Evolutionary conservation across 2,888 invertebrate genomes (phyloP).

Genomic region (Colletes collaris): DNA sequence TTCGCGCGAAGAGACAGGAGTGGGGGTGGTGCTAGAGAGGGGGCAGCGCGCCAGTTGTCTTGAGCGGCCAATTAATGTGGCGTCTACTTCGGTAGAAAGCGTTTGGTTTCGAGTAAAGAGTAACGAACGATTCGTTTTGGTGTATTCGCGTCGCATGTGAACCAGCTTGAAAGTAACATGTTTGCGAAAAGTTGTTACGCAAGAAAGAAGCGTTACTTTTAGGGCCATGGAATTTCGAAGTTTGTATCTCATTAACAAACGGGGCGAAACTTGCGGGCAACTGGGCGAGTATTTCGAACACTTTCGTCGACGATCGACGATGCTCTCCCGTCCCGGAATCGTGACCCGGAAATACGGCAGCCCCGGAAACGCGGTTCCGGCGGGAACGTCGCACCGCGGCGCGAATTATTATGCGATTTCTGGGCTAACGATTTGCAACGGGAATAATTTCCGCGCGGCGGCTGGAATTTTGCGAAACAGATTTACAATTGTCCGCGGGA

Average conservation of each 20-base stretch:
- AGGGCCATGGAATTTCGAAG: background rate
- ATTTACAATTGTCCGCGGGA: constrained; percentile 39
- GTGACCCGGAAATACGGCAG: constrained; percentile 37
- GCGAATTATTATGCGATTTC: constrained; percentile 50
- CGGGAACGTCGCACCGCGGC: constrained; percentile 17
- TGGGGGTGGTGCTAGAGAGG: no score
- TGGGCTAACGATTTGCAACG: constrained; percentile 46
- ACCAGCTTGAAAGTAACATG: no score
- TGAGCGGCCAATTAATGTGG: no score
- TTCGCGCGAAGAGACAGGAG: no score
- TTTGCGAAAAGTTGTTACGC: background rate
- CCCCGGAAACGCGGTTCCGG: constrained; percentile 37
- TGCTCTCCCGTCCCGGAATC: constrained; percentile 14
- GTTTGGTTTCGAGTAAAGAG: no score
- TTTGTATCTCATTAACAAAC: constrained; percentile 4
- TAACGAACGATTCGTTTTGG: no score
- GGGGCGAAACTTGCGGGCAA: background rate
- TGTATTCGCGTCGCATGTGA: no score
- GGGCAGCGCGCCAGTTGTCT: no score
- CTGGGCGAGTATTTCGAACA: constrained; percentile 4
- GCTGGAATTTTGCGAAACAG: constrained; percentile 37
- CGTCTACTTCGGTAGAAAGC: no score
- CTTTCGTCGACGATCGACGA: constrained; percentile 28
- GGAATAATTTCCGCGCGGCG: constrained; percentile 41
- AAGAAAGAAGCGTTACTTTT: background rate